These are phyloP conservation scores for Acanthosepion pharaonis DNA, from an alignment of 2,888 invertebrate species.

Conservation along the genomic window DNA sequence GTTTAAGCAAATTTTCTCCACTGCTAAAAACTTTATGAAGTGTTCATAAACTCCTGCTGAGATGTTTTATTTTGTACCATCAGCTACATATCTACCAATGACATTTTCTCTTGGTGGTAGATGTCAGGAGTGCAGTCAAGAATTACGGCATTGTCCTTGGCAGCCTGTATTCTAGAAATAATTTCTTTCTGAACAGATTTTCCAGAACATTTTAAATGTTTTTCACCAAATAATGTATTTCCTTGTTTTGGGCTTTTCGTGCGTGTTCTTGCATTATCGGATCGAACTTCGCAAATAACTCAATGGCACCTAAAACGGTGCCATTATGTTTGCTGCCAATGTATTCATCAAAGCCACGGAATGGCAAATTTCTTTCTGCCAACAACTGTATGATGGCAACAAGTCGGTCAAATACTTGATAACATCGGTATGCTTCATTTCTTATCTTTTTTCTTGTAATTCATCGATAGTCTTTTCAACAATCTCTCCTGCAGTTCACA, in stretches of 20 bases:
- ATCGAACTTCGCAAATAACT: too few relatives aligned
- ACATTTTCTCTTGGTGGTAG: background rate
- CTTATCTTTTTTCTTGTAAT: background rate
- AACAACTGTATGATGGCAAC: too few relatives aligned
- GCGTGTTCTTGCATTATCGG: too few relatives aligned
- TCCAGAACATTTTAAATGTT: too few relatives aligned
- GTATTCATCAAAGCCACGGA: too few relatives aligned
- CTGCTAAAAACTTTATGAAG: background rate
- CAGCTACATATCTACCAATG: background rate
- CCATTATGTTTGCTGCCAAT: background rate
- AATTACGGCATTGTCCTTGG: background rate
- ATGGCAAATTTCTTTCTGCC: too few relatives aligned
- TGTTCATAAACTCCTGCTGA: background rate
- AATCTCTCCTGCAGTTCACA: conserved; percentile 8
- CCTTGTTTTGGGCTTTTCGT: too few relatives aligned
- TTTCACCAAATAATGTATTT: too few relatives aligned
- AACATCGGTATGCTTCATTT: too few relatives aligned
- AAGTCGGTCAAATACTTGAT: too few relatives aligned
- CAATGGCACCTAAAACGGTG: background rate
- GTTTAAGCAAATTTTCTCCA: background rate
- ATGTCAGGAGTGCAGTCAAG: background rate
- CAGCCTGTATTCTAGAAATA: background rate
- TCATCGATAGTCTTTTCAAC: background rate
- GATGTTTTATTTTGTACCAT: background rate
- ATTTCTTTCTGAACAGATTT: background rate